A percentile compares a stretch with the other conserved stretches of the same genome.
These are phyloP conservation scores for Hirtodrosophila trivittata DNA, from an alignment of 2,888 invertebrate species.

Conservation along the genomic window DNA sequence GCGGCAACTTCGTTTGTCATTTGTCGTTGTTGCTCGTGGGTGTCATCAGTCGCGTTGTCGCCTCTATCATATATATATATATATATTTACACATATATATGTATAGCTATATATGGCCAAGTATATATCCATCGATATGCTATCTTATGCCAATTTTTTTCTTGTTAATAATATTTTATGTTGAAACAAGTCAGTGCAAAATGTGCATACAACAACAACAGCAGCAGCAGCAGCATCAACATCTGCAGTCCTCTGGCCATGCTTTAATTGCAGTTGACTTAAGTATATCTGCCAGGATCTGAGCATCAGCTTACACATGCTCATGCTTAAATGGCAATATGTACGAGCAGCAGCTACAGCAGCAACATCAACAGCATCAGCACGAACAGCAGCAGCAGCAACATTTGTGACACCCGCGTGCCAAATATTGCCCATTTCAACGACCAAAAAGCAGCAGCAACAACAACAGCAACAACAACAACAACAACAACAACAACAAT, in stretches of 20 bases:
- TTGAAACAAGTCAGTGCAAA: conserved; percentile 48
- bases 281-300: conserved; percentile 8
- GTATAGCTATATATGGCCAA: not conserved
- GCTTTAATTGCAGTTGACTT: conserved; percentile 8
- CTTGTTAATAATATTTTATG: conserved; percentile 28
- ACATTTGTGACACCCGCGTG: conserved; percentile 70
- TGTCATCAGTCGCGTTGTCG: not conserved
- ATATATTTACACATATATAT: not conserved
- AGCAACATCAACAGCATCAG: conserved; percentile 47
- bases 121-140: not conserved
- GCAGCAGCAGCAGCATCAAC: conserved; percentile 32
- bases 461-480: conserved; percentile 27
- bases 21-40: conserved; percentile 2
- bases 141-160: conserved; percentile 31
- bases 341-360: conserved; percentile 64
- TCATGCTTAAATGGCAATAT: conserved; percentile 74
- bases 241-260: conserved; percentile 2
- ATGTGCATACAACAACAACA: conserved; percentile 45
- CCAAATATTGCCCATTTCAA: conserved; percentile 72
- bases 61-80: not conserved
- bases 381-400: conserved; percentile 50
- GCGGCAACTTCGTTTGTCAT: conserved; percentile 1
- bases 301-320: conserved; percentile 58
- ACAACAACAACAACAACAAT: conserved; percentile 11
- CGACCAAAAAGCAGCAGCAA: conserved; percentile 42